Conservation (phyloP, 2,888 invertebrate genomes). For the Patella ulyssiponensis region DNA sequence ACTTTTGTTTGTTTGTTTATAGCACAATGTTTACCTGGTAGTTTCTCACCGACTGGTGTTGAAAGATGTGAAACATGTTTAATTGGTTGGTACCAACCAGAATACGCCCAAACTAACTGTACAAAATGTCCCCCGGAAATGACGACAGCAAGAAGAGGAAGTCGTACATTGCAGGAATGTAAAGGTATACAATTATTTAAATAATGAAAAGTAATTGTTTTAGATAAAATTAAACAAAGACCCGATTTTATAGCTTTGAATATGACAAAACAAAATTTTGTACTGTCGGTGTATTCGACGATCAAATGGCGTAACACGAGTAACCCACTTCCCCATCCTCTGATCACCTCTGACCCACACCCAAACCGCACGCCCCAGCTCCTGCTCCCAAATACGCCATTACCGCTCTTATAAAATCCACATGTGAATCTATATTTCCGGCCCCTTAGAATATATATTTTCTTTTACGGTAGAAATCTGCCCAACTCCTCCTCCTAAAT, state of each 20-base stretch:
- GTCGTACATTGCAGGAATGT: slow-evolving; percentile 74
- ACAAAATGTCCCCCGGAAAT: slow-evolving; percentile 66
- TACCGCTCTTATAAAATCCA: no score
- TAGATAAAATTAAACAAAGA: not conserved
- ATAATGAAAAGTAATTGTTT: not conserved
- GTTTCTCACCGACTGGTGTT: slow-evolving; percentile 71
- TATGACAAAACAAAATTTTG: no score
- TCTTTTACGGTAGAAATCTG: no score
- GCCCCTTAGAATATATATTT: no score
- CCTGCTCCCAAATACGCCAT: no score
- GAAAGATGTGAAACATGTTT: slow-evolving; percentile 73
- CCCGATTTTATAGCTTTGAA: not conserved
- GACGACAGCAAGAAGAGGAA: slow-evolving; percentile 71
- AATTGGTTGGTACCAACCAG: slow-evolving; percentile 69
- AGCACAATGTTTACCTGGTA: slow-evolving; percentile 73
- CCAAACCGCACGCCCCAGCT: no score
- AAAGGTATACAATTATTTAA: slow-evolving; percentile 72
- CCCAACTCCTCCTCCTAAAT: no score
- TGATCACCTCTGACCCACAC: no score
- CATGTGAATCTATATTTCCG: no score
- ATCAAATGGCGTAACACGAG: no score
- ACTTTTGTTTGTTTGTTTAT: slow-evolving; percentile 13
- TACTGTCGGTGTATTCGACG: no score
- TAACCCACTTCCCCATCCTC: no score
- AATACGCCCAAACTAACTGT: slow-evolving; percentile 69